Evolutionary conservation across 2,113 vertebrate species (phyloP).

Genomic region (Clinocottus analis): DNA sequence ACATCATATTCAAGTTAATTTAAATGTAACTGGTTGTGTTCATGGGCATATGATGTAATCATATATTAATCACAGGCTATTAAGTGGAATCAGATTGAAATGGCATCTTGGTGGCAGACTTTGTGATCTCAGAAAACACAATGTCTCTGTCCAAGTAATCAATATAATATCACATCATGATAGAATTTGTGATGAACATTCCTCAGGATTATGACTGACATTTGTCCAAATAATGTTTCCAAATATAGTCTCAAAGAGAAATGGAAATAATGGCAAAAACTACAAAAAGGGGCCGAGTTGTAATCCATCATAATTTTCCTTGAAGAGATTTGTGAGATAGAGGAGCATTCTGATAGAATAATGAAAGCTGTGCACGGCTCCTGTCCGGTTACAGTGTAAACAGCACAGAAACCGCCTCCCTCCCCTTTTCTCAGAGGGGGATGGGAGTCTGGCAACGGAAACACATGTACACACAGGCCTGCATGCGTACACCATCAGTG

Average conservation of each 20-base stretch:
- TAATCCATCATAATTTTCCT: neutral
- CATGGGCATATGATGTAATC: no score
- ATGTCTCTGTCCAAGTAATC: neutral
- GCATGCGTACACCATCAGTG: constrained; percentile 13
- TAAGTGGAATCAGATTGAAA: neutral
- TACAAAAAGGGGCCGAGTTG: neutral
- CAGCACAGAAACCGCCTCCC: constrained; percentile 38
- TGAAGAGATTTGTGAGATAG: neutral
- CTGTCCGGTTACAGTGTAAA: constrained; percentile 59
- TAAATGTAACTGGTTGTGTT: neutral
- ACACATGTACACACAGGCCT: constrained; percentile 27
- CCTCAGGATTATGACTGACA: neutral
- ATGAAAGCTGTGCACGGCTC: constrained; percentile 33
- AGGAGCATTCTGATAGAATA: constrained; percentile 12
- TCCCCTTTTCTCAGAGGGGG: constrained; percentile 43
- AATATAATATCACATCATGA: no score
- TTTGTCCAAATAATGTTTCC: neutral
- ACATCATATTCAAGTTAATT: neutral
- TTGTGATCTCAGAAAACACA: neutral
- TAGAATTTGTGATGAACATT: no score
- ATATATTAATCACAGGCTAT: no score
- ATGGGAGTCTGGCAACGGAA: constrained; percentile 34
- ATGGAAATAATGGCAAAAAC: neutral
- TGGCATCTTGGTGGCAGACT: no score
- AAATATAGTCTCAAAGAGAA: neutral